Evolutionary conservation across 1,140 invertebrate genomes (phyloP), one percentile per base, ranked within the genome.

Genomic region (Coenobita brevimanus): DNA sequence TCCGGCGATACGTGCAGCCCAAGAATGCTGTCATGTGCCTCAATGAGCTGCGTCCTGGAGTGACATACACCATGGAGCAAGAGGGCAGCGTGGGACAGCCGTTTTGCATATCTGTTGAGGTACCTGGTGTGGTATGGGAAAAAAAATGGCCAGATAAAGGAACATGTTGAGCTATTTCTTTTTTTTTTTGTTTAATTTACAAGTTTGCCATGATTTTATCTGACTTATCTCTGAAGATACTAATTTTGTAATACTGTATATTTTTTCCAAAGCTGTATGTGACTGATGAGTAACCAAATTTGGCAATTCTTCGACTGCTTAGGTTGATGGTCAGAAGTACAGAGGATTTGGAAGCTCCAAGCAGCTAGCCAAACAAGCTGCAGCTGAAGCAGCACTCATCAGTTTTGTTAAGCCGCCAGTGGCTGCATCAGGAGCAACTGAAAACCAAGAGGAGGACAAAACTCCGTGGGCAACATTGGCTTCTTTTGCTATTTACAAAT

Each of bases 391-490:
- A 91, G 95, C 95, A 2, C 92, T 96, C 46, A 94, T 96, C 41
- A 95, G 94, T 92, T 93, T 95, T 79, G 94, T 96, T 54, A 82
- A 89, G 10, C n/a, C 90, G 30, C 91, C 92, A 75, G 91, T 92
- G 3, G 91, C 73, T 2, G 88, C 36, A 43, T n/a, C n/a, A n/a
- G n/a, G n/a, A n/a, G 38, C 82, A 0, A 92, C 93, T 2, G 84
- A 76, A 38, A 83, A 30, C 21, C 60, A 54, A 13, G 88, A 90
- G 41, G 92, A 92, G 83, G 94, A 95, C 89, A 94, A 95, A 79
- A 93, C 96, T 85, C 96, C 96, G 0, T 96, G 96, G 95, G 94
- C 95, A 86, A 95, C 95, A 91, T 92, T 96, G 89, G 95, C 95
- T 1, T 95, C 95, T 79, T 96, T 95, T 93, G 96, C 95, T 89